Evolutionary conservation across 2,113 vertebrate genomes (phyloP).

Genomic region (Spilogale gracilis): DNA sequence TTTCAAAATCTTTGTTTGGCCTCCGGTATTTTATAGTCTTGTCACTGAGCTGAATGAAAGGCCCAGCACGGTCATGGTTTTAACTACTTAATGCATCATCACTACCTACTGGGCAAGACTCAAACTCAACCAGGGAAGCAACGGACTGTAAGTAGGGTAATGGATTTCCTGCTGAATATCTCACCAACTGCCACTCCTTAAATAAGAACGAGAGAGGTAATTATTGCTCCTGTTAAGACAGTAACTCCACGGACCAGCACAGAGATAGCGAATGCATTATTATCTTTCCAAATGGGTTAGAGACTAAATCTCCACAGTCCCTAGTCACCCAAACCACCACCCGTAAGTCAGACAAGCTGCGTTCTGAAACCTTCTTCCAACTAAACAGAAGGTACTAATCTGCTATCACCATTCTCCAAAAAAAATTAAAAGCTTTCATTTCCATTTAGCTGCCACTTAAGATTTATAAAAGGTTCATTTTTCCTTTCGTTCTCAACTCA

Average conservation of each 20-base stretch:
- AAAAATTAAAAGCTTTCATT: constrained; percentile 77
- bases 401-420: constrained; percentile 39
- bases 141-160: constrained; percentile 9
- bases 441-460: constrained; percentile 71
- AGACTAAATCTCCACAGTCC: background rate
- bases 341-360: background rate
- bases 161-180: constrained; percentile 57
- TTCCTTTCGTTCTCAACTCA: constrained; percentile 55
- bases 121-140: constrained; percentile 28
- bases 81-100: constrained; percentile 58
- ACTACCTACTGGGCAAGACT: constrained; percentile 46
- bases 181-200: constrained; percentile 32
- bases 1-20: constrained; percentile 55
- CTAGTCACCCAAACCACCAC: background rate
- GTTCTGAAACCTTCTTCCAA: constrained; percentile 39
- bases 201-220: constrained; percentile 53
- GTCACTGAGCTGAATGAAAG: constrained; percentile 47
- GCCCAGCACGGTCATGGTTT: constrained; percentile 13
- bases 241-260: constrained; percentile 15
- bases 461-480: constrained; percentile 64
- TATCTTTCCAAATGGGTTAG: constrained; percentile 11
- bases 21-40: constrained; percentile 22
- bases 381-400: constrained; percentile 57
- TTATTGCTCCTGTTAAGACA: constrained; percentile 53
- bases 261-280: background rate